Conservation (phyloP, 1,140 invertebrate species). For the Eupeodes corollae region DNA sequence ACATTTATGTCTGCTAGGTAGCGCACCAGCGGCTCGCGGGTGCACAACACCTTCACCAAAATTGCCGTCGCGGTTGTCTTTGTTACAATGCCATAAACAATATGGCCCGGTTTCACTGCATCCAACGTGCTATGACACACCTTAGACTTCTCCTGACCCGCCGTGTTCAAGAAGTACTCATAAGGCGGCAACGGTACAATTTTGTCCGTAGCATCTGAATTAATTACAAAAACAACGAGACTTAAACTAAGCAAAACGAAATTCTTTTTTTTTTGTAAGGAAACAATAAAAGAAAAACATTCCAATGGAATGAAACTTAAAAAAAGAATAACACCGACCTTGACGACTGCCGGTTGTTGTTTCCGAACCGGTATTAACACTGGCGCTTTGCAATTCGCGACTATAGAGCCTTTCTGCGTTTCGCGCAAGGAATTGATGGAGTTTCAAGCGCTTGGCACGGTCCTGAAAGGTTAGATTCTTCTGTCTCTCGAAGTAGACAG, state of each 20-base stretch:
- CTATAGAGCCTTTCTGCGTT: slow-evolving; percentile 57
- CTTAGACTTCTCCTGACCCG: slow-evolving; percentile 21
- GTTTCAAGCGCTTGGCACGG: slow-evolving; percentile 64
- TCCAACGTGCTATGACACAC: slow-evolving; percentile 16
- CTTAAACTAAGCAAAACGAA: slow-evolving; percentile 1
- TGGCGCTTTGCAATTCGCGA: slow-evolving; percentile 27
- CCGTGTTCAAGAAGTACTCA: slow-evolving; percentile 58
- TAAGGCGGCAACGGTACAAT: slow-evolving; percentile 54
- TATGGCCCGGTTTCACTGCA: slow-evolving; percentile 58
- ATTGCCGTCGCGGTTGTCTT: slow-evolving; percentile 51
- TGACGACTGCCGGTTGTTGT: background rate
- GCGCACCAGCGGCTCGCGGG: slow-evolving; percentile 59
- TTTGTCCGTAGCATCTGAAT: slow-evolving; percentile 2
- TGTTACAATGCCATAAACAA: slow-evolving; percentile 70
- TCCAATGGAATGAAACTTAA: background rate
- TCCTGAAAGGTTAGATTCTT: slow-evolving; percentile 68
- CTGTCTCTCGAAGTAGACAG: slow-evolving; percentile 63
- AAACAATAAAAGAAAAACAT: background rate
- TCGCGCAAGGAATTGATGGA: slow-evolving; percentile 72
- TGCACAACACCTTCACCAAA: slow-evolving; percentile 71
- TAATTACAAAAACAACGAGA: background rate
- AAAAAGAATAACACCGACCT: background rate
- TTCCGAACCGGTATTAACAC: slow-evolving; percentile 29
- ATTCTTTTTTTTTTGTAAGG: background rate
- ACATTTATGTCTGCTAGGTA: slow-evolving; percentile 75